phyloP scores from a whole-genome alignment of 2,797 vertebrate species.

The Brachyalestes nurse region DNA sequence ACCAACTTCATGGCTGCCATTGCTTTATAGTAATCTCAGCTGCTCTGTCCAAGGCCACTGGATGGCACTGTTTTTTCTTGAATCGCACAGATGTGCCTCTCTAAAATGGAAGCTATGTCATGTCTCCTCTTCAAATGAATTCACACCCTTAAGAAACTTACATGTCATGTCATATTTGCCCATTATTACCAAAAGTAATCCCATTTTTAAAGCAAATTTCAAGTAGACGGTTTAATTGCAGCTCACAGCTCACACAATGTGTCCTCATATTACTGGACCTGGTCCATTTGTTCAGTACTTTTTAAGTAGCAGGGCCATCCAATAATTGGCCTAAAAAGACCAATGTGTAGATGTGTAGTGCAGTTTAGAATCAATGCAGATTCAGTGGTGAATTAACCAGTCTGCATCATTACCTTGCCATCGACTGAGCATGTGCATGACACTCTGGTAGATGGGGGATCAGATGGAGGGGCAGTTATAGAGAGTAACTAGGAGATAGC shows the following conservation, averaged over 20 bases:
- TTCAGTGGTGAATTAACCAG: neutral
- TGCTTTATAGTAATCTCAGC: neutral
- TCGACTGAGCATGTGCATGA: neutral
- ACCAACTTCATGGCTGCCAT: neutral
- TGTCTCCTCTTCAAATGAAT: neutral
- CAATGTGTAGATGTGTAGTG: too few relatives aligned
- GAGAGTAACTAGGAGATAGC: conserved; percentile 11
- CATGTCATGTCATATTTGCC: conserved; percentile 4
- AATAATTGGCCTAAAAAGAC: neutral
- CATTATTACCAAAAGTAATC: neutral
- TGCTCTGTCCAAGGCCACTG: conserved; percentile 60
- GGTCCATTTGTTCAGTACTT: neutral
- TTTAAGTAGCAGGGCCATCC: neutral
- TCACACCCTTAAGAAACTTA: conserved; percentile 14
- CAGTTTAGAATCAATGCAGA: neutral
- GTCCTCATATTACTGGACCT: neutral
- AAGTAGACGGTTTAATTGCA: neutral
- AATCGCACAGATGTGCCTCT: conserved; percentile 56
- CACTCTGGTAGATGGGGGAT: conserved; percentile 3
- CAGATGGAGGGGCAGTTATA: conserved; percentile 10
- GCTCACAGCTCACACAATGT: neutral
- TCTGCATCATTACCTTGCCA: neutral
- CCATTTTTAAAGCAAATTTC: neutral
- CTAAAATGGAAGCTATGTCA: conserved; percentile 55
- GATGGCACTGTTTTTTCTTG: conserved; percentile 76